Evolutionary conservation across 2,113 vertebrate species (phyloP).

Genomic region (Elanus axillaris): DNA sequence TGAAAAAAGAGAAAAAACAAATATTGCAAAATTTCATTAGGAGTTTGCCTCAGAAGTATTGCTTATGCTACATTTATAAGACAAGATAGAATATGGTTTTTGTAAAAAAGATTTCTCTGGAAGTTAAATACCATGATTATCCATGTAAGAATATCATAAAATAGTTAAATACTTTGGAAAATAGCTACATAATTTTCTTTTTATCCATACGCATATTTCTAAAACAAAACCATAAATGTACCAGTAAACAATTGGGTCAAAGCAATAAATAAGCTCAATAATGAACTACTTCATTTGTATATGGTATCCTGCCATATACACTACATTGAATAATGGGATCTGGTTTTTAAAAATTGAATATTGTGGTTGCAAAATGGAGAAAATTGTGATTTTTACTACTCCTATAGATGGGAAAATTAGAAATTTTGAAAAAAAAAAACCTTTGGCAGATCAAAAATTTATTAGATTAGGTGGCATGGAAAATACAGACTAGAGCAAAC

Average conservation of each 20-base stretch:
- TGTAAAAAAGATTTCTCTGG: not conserved
- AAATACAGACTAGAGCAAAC: not conserved
- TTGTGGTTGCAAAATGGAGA: not conserved
- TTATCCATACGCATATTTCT: not conserved
- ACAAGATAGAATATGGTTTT: not conserved
- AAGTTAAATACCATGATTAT: not conserved
- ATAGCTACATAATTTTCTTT: not conserved
- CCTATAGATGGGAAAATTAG: not conserved
- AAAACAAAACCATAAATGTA: not conserved
- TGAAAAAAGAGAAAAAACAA: not conserved
- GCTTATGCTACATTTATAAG: not conserved
- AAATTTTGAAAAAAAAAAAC: not conserved
- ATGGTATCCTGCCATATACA: not conserved
- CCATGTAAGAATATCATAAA: not conserved
- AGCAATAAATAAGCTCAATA: not conserved
- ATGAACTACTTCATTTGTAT: not conserved
- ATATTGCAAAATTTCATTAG: not conserved
- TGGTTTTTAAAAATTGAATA: not conserved
- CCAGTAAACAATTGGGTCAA: not conserved
- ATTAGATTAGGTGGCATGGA: not conserved
- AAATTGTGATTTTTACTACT: not conserved
- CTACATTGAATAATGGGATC: not conserved
- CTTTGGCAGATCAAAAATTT: not conserved
- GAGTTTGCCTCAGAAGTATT: not conserved
- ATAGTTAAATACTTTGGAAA: not conserved